These are phyloP conservation scores for Agonopterix alstromeriana DNA, from an alignment of 2,888 invertebrate genomes.

Conservation along the genomic window DNA sequence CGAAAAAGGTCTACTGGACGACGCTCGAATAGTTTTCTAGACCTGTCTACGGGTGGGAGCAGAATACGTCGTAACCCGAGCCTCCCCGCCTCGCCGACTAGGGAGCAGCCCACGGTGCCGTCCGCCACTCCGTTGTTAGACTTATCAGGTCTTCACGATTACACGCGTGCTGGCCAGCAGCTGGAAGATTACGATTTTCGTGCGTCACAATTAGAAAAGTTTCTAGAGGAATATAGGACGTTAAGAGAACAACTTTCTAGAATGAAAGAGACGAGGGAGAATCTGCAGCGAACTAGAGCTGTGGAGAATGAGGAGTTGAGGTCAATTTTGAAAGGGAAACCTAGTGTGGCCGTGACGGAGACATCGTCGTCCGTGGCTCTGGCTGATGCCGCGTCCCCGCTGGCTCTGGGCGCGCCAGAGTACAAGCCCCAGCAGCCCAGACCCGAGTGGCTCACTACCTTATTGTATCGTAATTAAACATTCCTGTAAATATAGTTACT, in stretches of 20 bases:
- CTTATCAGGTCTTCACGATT: constrained; percentile 73
- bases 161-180: constrained; percentile 59
- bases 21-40: constrained; percentile 83
- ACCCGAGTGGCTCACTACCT: constrained; percentile 63
- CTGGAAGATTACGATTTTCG: constrained; percentile 84
- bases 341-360: constrained; percentile 68
- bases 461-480: constrained; percentile 63
- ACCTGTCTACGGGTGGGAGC: constrained; percentile 74
- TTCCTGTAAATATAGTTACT: constrained; percentile 47
- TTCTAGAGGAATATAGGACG: constrained; percentile 86
- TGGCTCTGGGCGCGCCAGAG: constrained; percentile 59
- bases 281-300: constrained; percentile 68
- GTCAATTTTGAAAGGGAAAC: constrained; percentile 76
- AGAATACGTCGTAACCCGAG: constrained; percentile 73
- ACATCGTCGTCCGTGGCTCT: constrained; percentile 60
- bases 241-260: constrained; percentile 86
- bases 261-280: constrained; percentile 88
- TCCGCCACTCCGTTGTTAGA: constrained; percentile 80
- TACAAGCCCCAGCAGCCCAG: constrained; percentile 57
- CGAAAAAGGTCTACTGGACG: constrained; percentile 55
- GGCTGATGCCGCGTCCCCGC: constrained; percentile 58
- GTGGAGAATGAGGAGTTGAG: constrained; percentile 71
- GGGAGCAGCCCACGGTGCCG: constrained; percentile 57
- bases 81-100: constrained; percentile 81
- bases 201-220: constrained; percentile 86